These are phyloP conservation scores for Tachuris rubrigastra DNA, from an alignment of 2,113 vertebrate genomes.

Conservation along the genomic window DNA sequence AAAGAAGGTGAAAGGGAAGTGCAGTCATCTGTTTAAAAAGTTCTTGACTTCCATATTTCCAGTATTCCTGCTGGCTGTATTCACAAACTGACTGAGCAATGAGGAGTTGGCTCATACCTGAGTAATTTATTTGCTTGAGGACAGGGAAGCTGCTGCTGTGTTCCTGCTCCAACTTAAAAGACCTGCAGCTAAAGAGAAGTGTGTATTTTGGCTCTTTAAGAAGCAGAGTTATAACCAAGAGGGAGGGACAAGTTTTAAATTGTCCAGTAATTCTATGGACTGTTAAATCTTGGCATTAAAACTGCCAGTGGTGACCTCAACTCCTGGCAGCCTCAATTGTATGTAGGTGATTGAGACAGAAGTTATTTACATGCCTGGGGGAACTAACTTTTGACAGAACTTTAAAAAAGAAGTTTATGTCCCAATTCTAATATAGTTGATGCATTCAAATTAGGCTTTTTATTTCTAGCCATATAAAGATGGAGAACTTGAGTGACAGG, in stretches of 20 bases:
- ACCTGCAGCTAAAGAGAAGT: neutral
- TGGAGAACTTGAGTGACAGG: neutral
- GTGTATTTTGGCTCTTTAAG: neutral
- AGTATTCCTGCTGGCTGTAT: neutral
- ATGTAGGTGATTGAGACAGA: neutral
- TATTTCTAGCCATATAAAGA: neutral
- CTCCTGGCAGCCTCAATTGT: neutral
- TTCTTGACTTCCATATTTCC: neutral
- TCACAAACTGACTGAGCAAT: neutral
- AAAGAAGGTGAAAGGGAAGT: conserved; percentile 26
- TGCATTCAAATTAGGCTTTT: neutral
- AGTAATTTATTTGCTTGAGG: neutral
- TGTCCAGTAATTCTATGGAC: neutral
- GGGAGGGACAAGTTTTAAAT: neutral
- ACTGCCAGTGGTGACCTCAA: neutral
- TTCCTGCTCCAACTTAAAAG: neutral
- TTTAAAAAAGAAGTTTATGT: neutral
- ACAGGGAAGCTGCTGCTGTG: neutral
- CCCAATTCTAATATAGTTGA: neutral
- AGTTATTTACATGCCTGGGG: neutral
- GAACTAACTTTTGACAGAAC: neutral
- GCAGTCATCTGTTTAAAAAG: neutral
- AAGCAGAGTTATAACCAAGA: neutral
- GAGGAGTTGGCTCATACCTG: neutral
- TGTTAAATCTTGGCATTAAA: neutral